A percentile compares a stretch with the other conserved stretches of the same genome.
Evolutionary conservation across 37 sponge, comb jelly and placozoan genomes (phyloP).

Genomic region (Oopsacas minuta): DNA sequence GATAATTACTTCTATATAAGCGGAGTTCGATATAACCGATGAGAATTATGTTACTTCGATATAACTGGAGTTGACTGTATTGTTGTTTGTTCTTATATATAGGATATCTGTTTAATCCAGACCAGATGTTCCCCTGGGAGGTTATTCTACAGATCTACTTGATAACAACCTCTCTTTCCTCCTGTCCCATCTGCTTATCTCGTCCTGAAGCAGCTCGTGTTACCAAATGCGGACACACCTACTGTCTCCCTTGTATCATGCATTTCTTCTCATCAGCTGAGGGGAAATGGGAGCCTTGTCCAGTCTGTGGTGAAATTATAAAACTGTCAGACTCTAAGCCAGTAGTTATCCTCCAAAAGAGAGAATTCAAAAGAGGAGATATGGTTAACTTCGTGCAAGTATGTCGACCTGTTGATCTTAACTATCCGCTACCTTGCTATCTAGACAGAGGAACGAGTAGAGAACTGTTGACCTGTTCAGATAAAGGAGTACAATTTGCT

Average conservation of each 20-base stretch:
- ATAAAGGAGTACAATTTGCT: neutral
- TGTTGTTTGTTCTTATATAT: too few species aligned
- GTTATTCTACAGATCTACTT: neutral
- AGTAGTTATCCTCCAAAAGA: neutral
- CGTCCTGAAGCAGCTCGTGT: neutral
- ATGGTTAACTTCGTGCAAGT: neutral
- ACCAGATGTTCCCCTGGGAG: neutral
- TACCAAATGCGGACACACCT: slow-evolving; percentile 2
- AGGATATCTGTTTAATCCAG: neutral
- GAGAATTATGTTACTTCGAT: too few species aligned
- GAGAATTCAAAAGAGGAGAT: neutral
- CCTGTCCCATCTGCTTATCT: slow-evolving; percentile 2
- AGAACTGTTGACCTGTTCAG: neutral
- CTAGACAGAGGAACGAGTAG: neutral
- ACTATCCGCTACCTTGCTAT: neutral
- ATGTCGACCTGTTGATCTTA: neutral
- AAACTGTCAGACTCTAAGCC: neutral
- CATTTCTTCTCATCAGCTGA: neutral
- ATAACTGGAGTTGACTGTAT: too few species aligned
- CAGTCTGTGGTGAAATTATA: neutral
- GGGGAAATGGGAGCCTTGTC: neutral
- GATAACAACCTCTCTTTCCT: neutral
- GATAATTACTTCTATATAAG: too few species aligned
- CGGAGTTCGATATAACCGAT: too few species aligned
- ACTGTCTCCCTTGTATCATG: slow-evolving; percentile 4